Evolutionary conservation across 2,113 vertebrate genomes (phyloP).

Genomic region (Murina feae): DNA sequence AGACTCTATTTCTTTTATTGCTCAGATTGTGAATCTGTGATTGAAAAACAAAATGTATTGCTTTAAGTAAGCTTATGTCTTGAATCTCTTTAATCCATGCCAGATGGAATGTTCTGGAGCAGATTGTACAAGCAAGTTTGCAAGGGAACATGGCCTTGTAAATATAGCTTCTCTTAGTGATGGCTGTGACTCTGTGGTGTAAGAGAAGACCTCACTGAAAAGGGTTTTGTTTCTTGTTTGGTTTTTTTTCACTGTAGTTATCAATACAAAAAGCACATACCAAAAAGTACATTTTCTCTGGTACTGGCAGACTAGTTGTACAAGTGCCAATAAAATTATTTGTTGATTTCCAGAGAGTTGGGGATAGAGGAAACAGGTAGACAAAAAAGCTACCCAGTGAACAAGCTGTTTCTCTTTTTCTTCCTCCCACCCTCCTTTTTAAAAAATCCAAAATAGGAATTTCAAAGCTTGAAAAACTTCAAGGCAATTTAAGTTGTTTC

Average conservation of each 20-base stretch:
- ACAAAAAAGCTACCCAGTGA: slow-evolving; percentile 55
- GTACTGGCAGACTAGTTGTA: slow-evolving; percentile 43
- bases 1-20: slow-evolving; percentile 42
- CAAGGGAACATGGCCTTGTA: slow-evolving; percentile 60
- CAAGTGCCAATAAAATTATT: slow-evolving; percentile 41
- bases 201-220: slow-evolving; percentile 50
- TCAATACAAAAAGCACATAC: slow-evolving; percentile 37
- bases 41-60: slow-evolving; percentile 20
- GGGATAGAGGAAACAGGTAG: not conserved
- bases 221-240: not conserved
- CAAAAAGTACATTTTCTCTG: slow-evolving; percentile 46
- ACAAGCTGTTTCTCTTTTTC: slow-evolving; percentile 62
- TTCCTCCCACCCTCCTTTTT: slow-evolving; percentile 20
- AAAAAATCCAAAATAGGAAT: slow-evolving; percentile 70
- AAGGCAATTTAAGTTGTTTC: slow-evolving; percentile 75
- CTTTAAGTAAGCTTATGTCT: slow-evolving; percentile 61
- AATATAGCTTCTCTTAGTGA: slow-evolving; percentile 58
- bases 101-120: slow-evolving; percentile 70
- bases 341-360: slow-evolving; percentile 21
- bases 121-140: slow-evolving; percentile 66
- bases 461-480: slow-evolving; percentile 71
- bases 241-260: not conserved
- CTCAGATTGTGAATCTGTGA: slow-evolving; percentile 26
- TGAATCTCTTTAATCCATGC: slow-evolving; percentile 51
- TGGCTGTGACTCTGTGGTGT: slow-evolving; percentile 44